Conservation (phyloP, 2,888 invertebrate genomes). For the Germaria angustata region DNA sequence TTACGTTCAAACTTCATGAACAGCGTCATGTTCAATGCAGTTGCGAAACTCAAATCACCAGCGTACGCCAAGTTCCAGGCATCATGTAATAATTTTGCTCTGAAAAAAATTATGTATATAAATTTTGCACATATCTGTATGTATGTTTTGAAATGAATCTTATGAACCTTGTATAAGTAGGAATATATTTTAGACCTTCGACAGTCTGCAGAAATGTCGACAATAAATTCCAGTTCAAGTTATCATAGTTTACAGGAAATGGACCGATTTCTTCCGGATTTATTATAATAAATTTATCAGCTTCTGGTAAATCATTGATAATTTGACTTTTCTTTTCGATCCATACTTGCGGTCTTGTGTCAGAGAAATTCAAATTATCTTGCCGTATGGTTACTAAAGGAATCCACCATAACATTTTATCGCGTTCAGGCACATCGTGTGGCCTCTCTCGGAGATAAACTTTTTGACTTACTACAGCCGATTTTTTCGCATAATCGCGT, state of each 20-base stretch:
- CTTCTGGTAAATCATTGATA: conserved; percentile 81
- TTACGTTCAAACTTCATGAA: conserved; percentile 87
- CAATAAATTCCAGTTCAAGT: conserved; percentile 87
- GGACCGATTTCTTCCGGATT: conserved; percentile 93
- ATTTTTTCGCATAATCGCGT: conserved; percentile 84
- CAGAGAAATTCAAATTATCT: conserved; percentile 83
- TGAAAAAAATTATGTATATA: conserved; percentile 46
- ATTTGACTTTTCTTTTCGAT: conserved; percentile 82
- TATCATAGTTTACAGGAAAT: conserved; percentile 91
- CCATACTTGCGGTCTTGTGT: conserved; percentile 83
- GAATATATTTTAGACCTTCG: conserved; percentile 82
- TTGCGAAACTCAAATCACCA: conserved; percentile 87
- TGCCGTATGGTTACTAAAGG: conserved; percentile 84
- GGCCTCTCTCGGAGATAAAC: conserved; percentile 87
- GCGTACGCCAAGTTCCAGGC: conserved; percentile 79
- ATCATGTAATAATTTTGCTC: conserved; percentile 74
- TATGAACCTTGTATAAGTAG: conserved; percentile 83
- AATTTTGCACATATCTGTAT: too few relatives aligned
- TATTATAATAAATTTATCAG: conserved; percentile 86
- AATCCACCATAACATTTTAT: conserved; percentile 87
- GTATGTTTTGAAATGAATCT: too few relatives aligned
- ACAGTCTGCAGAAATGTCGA: conserved; percentile 84
- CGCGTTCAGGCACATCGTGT: conserved; percentile 86
- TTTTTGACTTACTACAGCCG: conserved; percentile 83
- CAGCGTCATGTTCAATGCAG: conserved; percentile 89